Evolutionary conservation across 2,797 vertebrate genomes (phyloP).

Genomic region (Pseudocheirus occidentalis): DNA sequence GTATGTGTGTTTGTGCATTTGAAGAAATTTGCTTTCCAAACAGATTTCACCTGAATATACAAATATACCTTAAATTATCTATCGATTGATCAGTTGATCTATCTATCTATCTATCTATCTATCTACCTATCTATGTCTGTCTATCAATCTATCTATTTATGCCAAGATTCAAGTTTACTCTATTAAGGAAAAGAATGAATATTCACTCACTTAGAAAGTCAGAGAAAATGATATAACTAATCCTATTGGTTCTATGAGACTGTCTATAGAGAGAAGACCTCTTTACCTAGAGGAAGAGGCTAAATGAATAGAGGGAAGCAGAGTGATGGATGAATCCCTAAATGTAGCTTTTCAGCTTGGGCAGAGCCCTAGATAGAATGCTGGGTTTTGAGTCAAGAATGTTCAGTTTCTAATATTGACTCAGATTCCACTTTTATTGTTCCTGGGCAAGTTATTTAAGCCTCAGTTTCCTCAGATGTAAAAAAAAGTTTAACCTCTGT

Average conservation of each 20-base stretch:
- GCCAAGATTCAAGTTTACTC: not conserved
- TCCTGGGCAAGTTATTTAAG: not conserved
- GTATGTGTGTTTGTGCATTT: not conserved
- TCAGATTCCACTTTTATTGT: not conserved
- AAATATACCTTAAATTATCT: not conserved
- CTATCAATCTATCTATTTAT: no score
- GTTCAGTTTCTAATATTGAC: not conserved
- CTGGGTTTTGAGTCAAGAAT: not conserved
- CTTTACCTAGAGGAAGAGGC: not conserved
- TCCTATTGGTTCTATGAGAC: not conserved
- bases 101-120: no score
- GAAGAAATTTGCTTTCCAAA: not conserved
- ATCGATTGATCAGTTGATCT: no score
- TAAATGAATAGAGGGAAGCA: not conserved
- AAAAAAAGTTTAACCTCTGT: not conserved
- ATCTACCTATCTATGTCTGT: no score
- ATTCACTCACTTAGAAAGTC: not conserved
- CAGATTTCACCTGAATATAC: not conserved
- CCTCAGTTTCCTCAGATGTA: not conserved
- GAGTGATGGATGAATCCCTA: not conserved
- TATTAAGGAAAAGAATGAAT: not conserved
- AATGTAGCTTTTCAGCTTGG: not conserved
- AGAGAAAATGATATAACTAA: not conserved
- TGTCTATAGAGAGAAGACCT: not conserved
- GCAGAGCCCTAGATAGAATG: not conserved